Evolutionary conservation across 2,888 invertebrate species (phyloP), one percentile per base, ranked within the genome.

Genomic region (Zhengitettix transpicula): DNA sequence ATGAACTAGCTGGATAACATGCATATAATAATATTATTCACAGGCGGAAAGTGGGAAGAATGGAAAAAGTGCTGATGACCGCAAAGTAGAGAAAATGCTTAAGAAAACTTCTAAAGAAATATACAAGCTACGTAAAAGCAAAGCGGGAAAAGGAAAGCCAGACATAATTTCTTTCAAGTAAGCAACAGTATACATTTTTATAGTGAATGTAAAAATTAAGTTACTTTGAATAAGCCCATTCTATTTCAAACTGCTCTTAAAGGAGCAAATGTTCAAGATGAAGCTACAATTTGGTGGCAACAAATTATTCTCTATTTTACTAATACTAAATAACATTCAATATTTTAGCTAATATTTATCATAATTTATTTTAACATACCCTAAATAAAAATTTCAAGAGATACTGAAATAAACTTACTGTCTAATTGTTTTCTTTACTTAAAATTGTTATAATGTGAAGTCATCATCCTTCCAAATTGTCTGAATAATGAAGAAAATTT

Each of bases 81-180:
- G 79, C 68, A 77, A 85, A 72, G 81, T 88, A 66, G 83, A 89
- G 72, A 85, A 89, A 67, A 81, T 94, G 73, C 78, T 95, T 66
- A 84, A 87, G 74, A 86, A 89, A 70, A 92, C 93, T 12, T 90
- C 90, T 61, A 82, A 90, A 69, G 95, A 96, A 75, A 91, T 95
- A 67, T 91, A 94, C 74, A 87, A 91, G 67, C 77, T 96, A 63
- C 77, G 94, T 65, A 88, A 90, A 73, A 89, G 89, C 57, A 84
- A 89, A 70, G 87, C 88, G 66, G 89, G 90, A 56, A 87, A 88
- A 68, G 85, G 91, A 64, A 89, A 90, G 71, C 93, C 94, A 0
- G 93, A 95, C 74, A 79, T 92, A 65, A 87, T 92, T 68, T 91
- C 93, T 56, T 95, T 94, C 77, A 91, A 89, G 93, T 93, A 72